A percentile compares a stretch with the other conserved stretches of the same genome.
These are phyloP conservation scores for Cantharis rustica DNA, from an alignment of 2,888 invertebrate species.

Conservation along the genomic window DNA sequence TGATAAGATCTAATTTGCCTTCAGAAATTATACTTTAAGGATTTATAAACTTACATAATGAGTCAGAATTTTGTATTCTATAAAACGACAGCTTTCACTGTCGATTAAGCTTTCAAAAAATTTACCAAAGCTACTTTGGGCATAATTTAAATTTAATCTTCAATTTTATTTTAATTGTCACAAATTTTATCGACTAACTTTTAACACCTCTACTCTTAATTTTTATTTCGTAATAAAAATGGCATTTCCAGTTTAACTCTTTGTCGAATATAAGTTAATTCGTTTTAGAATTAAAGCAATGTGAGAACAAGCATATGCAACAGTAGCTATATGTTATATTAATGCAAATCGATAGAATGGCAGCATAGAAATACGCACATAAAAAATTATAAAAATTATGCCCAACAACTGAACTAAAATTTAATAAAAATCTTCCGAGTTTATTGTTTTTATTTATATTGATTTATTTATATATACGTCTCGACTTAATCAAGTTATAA, in stretches of 20 bases:
- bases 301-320: background rate
- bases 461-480: background rate
- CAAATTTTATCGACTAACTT: background rate
- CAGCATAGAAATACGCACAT: background rate
- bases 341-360: background rate
- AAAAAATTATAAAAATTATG: background rate
- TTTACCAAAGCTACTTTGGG: background rate
- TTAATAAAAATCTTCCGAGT: background rate
- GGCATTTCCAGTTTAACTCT: background rate
- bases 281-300: background rate
- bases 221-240: background rate
- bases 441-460: background rate
- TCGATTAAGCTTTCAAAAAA: background rate
- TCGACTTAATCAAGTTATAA: background rate
- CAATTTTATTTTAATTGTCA: background rate
- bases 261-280: background rate
- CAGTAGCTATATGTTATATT: background rate
- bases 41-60: conserved; percentile 18
- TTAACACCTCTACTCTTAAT: background rate
- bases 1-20: conserved; percentile 32
- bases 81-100: conserved; percentile 2
- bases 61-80: conserved; percentile 1
- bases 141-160: background rate
- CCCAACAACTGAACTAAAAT: too few species aligned
- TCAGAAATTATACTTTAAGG: conserved; percentile 23